Percentiles rank a stretch among this genome's conserved stretches.
Conservation (phyloP, 2,797 vertebrate genomes). For the Sebastiscus tertius region DNA sequence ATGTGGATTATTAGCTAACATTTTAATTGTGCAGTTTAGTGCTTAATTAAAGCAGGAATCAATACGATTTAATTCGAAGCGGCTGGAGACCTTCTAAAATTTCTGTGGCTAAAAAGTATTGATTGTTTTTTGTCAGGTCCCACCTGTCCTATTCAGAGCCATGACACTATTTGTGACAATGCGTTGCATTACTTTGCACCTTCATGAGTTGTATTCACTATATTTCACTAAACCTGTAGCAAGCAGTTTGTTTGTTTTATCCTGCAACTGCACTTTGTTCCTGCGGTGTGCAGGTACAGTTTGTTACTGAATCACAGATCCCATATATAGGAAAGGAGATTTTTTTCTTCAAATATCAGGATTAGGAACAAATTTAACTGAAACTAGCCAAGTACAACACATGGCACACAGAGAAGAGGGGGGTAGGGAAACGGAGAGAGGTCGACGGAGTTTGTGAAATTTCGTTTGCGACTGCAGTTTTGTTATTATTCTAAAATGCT, state of each 20-base stretch:
- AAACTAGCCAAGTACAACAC: background rate
- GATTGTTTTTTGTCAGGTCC: background rate
- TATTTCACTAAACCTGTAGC: background rate
- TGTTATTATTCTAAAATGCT: slow-evolving; percentile 27
- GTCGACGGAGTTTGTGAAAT: background rate
- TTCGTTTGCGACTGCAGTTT: slow-evolving; percentile 1
- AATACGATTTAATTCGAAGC: background rate
- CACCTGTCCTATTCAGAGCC: background rate
- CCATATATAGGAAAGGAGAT: background rate
- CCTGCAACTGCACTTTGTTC: background rate
- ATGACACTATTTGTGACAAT: background rate
- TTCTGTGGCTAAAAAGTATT: background rate
- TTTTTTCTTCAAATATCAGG: background rate
- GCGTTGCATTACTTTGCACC: background rate
- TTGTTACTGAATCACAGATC: background rate
- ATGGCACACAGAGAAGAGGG: background rate
- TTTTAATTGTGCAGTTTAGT: background rate
- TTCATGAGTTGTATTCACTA: background rate
- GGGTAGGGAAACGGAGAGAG: background rate
- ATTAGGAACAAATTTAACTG: background rate
- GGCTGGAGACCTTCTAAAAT: background rate
- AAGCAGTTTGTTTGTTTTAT: background rate
- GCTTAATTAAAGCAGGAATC: background rate
- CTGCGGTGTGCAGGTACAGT: background rate
- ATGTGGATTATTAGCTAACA: background rate